These are phyloP conservation scores for Epizoanthus ramosus DNA, from an alignment of 92 coral and sea anemone species.

Conservation along the genomic window DNA sequence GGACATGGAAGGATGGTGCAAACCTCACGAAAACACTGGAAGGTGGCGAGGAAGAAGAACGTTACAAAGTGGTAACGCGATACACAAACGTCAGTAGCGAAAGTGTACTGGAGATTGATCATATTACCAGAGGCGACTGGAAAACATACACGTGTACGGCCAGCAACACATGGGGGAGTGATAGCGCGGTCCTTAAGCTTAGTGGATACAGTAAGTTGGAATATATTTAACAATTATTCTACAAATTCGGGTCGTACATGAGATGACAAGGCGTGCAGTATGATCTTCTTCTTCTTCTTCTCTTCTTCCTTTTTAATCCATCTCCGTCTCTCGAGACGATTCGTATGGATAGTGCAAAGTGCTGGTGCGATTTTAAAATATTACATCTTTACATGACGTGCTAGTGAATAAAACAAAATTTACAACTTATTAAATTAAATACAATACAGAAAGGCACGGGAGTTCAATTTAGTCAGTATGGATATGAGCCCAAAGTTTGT, in stretches of 20 bases:
- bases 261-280: not conserved
- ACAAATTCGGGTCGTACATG: not conserved
- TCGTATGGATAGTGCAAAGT: too few relatives aligned
- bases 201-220: slow-evolving; percentile 80
- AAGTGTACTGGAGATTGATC: slow-evolving; percentile 70
- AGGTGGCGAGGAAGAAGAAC: slow-evolving; percentile 67
- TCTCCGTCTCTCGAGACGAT: too few relatives aligned
- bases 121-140: slow-evolving; percentile 68
- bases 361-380: too few relatives aligned
- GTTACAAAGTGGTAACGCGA: slow-evolving; percentile 64
- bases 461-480: too few relatives aligned
- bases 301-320: too few relatives aligned
- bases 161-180: slow-evolving; percentile 49
- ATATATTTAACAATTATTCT: not conserved
- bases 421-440: too few relatives aligned
- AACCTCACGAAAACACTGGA: slow-evolving; percentile 55
- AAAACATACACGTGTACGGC: slow-evolving; percentile 63
- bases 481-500: too few relatives aligned
- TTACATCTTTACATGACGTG: too few relatives aligned
- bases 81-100: slow-evolving; percentile 62
- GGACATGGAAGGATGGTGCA: slow-evolving; percentile 71
- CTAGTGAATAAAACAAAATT: too few relatives aligned
- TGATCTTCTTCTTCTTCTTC: too few relatives aligned
- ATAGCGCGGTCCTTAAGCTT: slow-evolving; percentile 39
- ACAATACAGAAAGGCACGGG: too few relatives aligned